Base-by-base conservation (phyloP, 2,888 invertebrate species). In the Mechanitis mazaeus region DNA sequence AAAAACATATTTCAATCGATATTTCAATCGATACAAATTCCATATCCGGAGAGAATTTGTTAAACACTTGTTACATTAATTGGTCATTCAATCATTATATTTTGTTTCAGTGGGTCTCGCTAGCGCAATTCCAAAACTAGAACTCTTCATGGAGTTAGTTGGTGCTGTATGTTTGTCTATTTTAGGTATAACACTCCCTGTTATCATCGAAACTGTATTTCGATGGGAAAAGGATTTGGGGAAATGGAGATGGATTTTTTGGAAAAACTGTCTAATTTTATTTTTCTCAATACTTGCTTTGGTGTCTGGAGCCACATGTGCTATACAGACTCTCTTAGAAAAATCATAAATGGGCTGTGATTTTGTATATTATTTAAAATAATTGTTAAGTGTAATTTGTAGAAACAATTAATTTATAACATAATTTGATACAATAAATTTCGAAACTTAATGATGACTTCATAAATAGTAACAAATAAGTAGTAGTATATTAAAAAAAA, bases 121-220 rank as follows among this genome's bases (percentile, higher is more conserved):
- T 0, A 93, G 94, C 28, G 92, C 94, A 0, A 94, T 98, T 9
- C 97, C 97, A 1, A 92, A 95, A 67, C 83, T 98, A 61, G 96
- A 95, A 60, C 92, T 97, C 0, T 95, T 98, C 76, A 97, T 98
- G 79, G 95, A 96, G 59, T 84, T 98, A 50, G 95, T 98, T 0
- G 98, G 98, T 1, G 94, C 97, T 0, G 90, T 94, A 1, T 93
- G 94, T 67, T 91, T 94, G 65, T 94, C 94, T 3, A 89, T 93
- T 47, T 88, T 94, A 78, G 97, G 97, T 0, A 91, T 96, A 6
- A 90, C 94, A 31, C 92, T 95, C 2, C 95, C 96, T 9, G 94
- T 95, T 1, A 82, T 94, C 33, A 91, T 95, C 2, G 95, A 96
- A 73, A 94, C 93, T 0, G 92, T 95, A 0, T 92, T 93, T 71